Conservation (phyloP, 2,888 invertebrate genomes). For the Rhagonycha fulva region DNA sequence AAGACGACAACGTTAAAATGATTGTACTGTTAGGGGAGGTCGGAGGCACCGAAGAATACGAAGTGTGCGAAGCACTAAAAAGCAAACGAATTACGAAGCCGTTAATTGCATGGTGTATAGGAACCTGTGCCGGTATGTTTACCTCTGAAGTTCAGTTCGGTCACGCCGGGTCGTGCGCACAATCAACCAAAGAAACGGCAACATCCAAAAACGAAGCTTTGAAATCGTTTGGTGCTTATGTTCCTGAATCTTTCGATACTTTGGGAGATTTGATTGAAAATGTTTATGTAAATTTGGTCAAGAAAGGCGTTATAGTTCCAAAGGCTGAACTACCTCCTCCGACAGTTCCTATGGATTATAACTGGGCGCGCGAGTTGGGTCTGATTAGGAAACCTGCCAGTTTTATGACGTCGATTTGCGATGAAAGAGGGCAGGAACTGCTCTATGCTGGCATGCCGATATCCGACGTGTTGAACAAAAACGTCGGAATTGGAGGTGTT, state of each 20-base stretch:
- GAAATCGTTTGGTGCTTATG: conserved; percentile 80
- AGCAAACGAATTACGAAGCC: conserved; percentile 86
- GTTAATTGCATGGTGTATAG: conserved; percentile 98
- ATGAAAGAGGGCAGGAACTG: conserved; percentile 96
- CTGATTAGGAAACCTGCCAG: conserved; percentile 98
- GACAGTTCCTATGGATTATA: conserved; percentile 99
- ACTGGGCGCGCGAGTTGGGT: conserved; percentile 97
- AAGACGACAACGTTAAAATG: conserved; percentile 86
- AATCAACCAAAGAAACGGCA: conserved; percentile 86
- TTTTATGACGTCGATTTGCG: conserved; percentile 99
- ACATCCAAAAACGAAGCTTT: conserved; percentile 88
- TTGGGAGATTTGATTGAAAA: conserved; percentile 77
- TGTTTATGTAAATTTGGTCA: conserved; percentile 78
- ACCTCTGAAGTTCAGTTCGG: conserved; percentile 93
- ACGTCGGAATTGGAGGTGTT: conserved; percentile 97
- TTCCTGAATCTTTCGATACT: conserved; percentile 92
- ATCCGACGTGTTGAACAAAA: conserved; percentile 86
- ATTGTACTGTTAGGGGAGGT: conserved; percentile 96
- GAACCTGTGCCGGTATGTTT: conserved; percentile 76
- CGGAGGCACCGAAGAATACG: conserved; percentile 98
- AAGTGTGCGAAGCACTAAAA: conserved; percentile 87
- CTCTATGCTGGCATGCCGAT: conserved; percentile 87
- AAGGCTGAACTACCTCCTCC: conserved; percentile 94
- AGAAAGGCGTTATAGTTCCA: conserved; percentile 81
- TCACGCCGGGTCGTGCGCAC: conserved; percentile 98